Conservation (phyloP, 2,113 vertebrate species). For the Microtus ochrogaster region DNA sequence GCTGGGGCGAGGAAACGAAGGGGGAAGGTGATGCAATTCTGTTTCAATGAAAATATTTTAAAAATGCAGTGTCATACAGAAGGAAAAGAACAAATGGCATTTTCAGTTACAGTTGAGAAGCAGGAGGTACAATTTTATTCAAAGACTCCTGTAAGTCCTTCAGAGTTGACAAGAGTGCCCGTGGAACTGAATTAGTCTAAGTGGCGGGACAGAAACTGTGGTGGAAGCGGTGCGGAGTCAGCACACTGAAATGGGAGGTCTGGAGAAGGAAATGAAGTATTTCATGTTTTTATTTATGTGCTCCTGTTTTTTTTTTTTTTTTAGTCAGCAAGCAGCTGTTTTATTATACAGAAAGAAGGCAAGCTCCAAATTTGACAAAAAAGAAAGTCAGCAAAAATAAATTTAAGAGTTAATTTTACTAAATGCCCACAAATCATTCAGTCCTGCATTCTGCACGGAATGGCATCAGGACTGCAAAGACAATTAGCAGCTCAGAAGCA, state of each 20-base stretch:
- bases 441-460: background rate
- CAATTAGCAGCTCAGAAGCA: background rate
- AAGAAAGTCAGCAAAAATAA: constrained; percentile 47
- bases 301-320: background rate
- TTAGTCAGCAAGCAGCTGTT: constrained; percentile 51
- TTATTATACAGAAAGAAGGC: constrained; percentile 26
- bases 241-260: background rate
- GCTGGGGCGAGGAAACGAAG: background rate
- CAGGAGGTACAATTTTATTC: constrained; percentile 25
- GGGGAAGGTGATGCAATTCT: background rate
- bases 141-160: constrained; percentile 20
- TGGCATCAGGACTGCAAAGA: background rate
- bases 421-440: constrained; percentile 32
- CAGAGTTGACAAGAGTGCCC: constrained; percentile 3
- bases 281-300: constrained; percentile 19
- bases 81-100: background rate
- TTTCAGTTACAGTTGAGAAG: constrained; percentile 52
- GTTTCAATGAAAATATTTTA: background rate
- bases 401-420: constrained; percentile 1
- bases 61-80: background rate
- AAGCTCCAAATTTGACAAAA: background rate
- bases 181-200: constrained; percentile 45
- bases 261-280: background rate
- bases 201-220: background rate
- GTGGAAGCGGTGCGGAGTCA: background rate